Conservation (phyloP, 2,888 invertebrate species). For the Leptopilina myrica region DNA sequence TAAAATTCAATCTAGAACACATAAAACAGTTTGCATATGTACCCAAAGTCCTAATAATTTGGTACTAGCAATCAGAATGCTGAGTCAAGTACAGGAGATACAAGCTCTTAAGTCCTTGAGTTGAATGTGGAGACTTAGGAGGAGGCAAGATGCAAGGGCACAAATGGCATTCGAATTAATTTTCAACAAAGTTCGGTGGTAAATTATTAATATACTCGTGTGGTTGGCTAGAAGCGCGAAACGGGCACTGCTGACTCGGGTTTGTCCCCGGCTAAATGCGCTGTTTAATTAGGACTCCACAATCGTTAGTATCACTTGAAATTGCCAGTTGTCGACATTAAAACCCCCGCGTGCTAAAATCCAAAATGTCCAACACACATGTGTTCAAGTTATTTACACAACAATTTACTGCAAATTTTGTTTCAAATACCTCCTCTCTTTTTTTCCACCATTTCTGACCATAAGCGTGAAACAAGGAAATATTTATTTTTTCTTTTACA, state of each 20-base stretch:
- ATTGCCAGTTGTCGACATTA: conserved; percentile 40
- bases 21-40: conserved; percentile 22
- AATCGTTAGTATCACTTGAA: conserved; percentile 59
- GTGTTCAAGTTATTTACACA: conserved; percentile 27
- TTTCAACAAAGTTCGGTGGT: conserved; percentile 61
- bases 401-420: conserved; percentile 22
- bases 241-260: conserved; percentile 59
- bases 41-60: background rate
- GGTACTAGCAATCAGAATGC: conserved; percentile 43
- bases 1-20: conserved; percentile 2
- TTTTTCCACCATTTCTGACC: background rate
- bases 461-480: background rate
- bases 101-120: conserved; percentile 59
- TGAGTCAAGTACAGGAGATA: conserved; percentile 49
- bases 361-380: conserved; percentile 28
- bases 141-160: conserved; percentile 59
- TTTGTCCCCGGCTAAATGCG: conserved; percentile 61
- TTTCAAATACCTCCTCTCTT: background rate
- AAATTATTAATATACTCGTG: conserved; percentile 64
- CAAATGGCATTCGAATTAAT: conserved; percentile 68
- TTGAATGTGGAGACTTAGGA: conserved; percentile 52
- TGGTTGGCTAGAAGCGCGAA: conserved; percentile 22
- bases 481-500: background rate
- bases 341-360: conserved; percentile 42
- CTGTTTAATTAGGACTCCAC: conserved; percentile 67